phyloP scores from a whole-genome alignment of 2,888 invertebrate genomes.

The Rotaria macrura region DNA sequence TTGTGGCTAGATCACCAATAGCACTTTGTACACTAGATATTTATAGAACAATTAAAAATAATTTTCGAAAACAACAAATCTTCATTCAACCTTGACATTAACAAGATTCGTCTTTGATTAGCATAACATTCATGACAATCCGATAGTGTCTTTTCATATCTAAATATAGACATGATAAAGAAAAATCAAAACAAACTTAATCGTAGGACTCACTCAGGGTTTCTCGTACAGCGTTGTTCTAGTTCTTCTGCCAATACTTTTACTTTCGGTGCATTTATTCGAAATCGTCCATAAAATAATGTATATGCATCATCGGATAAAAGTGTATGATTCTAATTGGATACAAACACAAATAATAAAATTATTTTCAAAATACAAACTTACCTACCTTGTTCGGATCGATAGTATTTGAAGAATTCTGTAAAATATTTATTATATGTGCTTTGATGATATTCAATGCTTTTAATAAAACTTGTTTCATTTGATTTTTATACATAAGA shows the following conservation, averaged over 20 bases:
- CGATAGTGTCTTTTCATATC: conserved; percentile 61
- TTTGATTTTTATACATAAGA: conserved; percentile 67
- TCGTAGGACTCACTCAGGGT: conserved; percentile 59
- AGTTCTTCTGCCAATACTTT: conserved; percentile 69
- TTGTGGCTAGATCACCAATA: conserved; percentile 58
- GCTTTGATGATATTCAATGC: conserved; percentile 70
- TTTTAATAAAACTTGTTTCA: conserved; percentile 69
- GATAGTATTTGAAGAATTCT: conserved; percentile 21
- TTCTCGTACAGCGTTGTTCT: conserved; percentile 62
- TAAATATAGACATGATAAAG: conserved; percentile 40
- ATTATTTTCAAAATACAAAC: background rate
- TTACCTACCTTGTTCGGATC: conserved; percentile 18
- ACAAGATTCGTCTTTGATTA: conserved; percentile 60
- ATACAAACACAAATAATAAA: conserved; percentile 10
- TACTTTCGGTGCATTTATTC: conserved; percentile 75
- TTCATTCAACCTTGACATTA: conserved; percentile 58
- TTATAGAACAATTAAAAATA: background rate
- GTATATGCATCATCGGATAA: conserved; percentile 58
- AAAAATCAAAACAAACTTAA: background rate
- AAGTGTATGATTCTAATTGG: conserved; percentile 41
- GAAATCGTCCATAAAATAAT: conserved; percentile 83
- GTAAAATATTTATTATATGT: conserved; percentile 53
- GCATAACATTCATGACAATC: conserved; percentile 77
- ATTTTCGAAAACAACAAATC: background rate
- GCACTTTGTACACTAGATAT: conserved; percentile 52